These are phyloP conservation scores for Branchinecta sandiegonensis DNA, from an alignment of 2,888 invertebrate genomes.

Conservation along the genomic window DNA sequence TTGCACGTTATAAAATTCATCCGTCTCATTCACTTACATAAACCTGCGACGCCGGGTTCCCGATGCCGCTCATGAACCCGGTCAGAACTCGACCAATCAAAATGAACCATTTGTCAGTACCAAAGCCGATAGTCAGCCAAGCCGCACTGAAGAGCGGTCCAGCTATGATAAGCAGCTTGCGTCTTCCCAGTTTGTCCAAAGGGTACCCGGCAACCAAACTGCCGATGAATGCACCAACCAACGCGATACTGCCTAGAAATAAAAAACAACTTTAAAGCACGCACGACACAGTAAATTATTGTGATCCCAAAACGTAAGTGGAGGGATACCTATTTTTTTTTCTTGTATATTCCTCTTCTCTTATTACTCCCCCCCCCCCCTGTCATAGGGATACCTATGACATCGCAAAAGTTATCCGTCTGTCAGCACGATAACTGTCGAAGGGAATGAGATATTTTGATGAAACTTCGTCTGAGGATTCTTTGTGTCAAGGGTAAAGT, in stretches of 20 bases:
- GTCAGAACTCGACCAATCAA: background rate
- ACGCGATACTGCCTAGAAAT: background rate
- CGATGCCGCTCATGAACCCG: background rate
- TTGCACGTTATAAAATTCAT: no score
- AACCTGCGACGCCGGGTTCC: background rate
- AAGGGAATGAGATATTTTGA: no score
- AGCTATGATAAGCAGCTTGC: background rate
- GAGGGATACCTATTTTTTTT: no score
- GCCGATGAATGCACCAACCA: background rate
- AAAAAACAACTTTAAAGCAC: background rate
- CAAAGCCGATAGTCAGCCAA: background rate
- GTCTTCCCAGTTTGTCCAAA: constrained; percentile 4
- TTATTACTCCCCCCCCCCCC: no score
- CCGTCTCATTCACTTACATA: background rate
- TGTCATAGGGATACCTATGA: no score
- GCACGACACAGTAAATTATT: background rate
- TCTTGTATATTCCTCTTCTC: no score
- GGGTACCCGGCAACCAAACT: background rate
- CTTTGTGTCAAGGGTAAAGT: no score
- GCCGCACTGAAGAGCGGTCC: background rate
- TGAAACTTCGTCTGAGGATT: no score
- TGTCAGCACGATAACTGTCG: no score
- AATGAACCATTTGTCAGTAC: background rate
- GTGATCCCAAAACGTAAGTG: no score
- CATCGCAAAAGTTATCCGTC: no score